phyloP scores from a whole-genome alignment of 1,140 invertebrate genomes.

The Anoplolepis gracilipes region DNA sequence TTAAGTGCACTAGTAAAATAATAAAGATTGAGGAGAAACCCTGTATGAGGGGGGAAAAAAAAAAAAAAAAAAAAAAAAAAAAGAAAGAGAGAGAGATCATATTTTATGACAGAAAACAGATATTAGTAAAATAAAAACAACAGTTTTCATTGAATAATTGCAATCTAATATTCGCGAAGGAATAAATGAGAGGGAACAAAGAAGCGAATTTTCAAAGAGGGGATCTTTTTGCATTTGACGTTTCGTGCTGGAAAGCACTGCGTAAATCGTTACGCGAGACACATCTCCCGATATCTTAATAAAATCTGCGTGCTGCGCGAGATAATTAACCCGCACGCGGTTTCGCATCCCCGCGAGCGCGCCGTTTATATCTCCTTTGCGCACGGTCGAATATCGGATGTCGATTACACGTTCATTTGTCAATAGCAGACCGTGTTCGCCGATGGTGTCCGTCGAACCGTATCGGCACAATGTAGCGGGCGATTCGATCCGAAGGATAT shows the following conservation, averaged over 20 bases:
- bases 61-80: no score
- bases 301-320: conserved; percentile 33
- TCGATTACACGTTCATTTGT: conserved; percentile 66
- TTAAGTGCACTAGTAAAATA: not conserved
- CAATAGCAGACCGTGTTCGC: conserved; percentile 53
- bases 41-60: no score
- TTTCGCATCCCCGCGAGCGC: conserved; percentile 42
- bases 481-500: conserved; percentile 63
- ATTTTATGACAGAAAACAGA: not conserved
- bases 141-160: not conserved
- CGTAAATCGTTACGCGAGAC: not conserved
- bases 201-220: not conserved
- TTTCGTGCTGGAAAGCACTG: not conserved
- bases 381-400: conserved; percentile 55
- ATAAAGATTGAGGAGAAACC: not conserved
- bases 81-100: not conserved
- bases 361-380: conserved; percentile 30
- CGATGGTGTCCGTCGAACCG: conserved; percentile 42
- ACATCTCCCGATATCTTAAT: conserved; percentile 45
- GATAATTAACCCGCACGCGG: conserved; percentile 49
- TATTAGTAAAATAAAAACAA: not conserved
- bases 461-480: conserved; percentile 64
- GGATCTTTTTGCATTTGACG: conserved; percentile 4
- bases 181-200: not conserved
- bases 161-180: not conserved